A percentile compares a stretch with the other conserved stretches of the same genome.
These are phyloP conservation scores for Sander lucioperca DNA, from an alignment of 2,113 vertebrate species.

Conservation along the genomic window DNA sequence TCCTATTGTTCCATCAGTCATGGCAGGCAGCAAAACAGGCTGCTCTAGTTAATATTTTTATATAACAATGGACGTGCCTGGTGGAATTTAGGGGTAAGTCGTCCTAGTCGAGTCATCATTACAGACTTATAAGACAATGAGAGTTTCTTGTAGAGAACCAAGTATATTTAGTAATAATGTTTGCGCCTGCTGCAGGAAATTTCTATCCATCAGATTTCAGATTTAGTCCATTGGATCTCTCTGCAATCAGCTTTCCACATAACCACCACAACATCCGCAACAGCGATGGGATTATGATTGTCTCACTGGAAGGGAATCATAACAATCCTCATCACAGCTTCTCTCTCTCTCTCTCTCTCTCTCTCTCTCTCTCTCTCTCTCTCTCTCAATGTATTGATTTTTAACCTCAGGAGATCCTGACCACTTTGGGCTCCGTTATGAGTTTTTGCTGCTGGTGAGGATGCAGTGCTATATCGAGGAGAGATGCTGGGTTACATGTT, in stretches of 20 bases:
- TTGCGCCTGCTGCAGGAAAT: neutral
- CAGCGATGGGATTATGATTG: neutral
- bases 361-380: conserved; percentile 1
- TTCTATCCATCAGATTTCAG: neutral
- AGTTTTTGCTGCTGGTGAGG: conserved; percentile 26
- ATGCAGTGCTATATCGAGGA: conserved; percentile 26
- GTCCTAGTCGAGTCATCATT: conserved; percentile 4
- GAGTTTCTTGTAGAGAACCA: neutral
- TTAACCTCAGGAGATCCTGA: neutral
- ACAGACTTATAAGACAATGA: neutral
- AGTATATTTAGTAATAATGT: neutral
- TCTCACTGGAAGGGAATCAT: neutral
- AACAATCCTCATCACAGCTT: neutral
- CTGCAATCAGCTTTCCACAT: neutral
- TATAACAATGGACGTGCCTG: neutral
- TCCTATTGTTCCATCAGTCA: neutral
- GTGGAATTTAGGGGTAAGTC: too few species aligned
- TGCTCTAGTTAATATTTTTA: neutral
- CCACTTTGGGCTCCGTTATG: conserved; percentile 14
- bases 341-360: conserved; percentile 8
- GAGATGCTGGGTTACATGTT: conserved; percentile 39
- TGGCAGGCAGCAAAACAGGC: neutral
- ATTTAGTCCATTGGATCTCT: neutral
- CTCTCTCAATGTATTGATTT: conserved; percentile 41
- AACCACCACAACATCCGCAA: neutral